Evolutionary conservation across 1,140 invertebrate species (phyloP).

Genomic region (Brachionus sp.): DNA sequence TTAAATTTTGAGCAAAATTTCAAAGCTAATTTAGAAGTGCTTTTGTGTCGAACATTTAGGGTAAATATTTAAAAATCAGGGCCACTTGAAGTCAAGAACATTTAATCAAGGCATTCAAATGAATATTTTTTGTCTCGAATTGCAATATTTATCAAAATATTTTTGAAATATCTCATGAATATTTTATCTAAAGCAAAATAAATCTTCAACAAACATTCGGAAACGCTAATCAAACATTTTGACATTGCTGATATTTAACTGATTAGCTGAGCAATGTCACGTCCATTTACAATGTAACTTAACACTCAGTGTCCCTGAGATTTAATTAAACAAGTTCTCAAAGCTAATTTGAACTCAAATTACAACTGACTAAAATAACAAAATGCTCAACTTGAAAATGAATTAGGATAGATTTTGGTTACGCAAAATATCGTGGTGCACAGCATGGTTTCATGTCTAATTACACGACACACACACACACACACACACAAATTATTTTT

Average conservation of each 20-base stretch:
- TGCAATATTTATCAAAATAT: slow-evolving; percentile 12
- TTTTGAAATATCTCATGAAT: background rate
- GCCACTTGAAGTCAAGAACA: slow-evolving; percentile 40
- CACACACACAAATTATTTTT: background rate
- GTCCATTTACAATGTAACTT: background rate
- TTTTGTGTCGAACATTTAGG: background rate
- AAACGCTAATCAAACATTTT: slow-evolving; percentile 11
- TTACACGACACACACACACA: background rate
- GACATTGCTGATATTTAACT: slow-evolving; percentile 12
- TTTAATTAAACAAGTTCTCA: slow-evolving; percentile 36
- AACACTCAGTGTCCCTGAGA: slow-evolving; percentile 6
- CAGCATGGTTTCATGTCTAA: background rate
- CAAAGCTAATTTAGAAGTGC: slow-evolving; percentile 30
- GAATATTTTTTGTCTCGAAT: slow-evolving; percentile 1
- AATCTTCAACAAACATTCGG: background rate
- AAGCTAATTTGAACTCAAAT: slow-evolving; percentile 18
- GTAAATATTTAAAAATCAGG: slow-evolving; percentile 22
- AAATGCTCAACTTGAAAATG: background rate
- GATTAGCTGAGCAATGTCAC: slow-evolving; percentile 17
- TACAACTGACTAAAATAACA: background rate
- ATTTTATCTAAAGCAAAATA: slow-evolving; percentile 8
- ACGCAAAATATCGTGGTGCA: background rate
- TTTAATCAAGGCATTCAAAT: background rate
- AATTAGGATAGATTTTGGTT: background rate
- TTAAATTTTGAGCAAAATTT: slow-evolving; percentile 29